A percentile compares a stretch with the other conserved stretches of the same genome.
Evolutionary conservation across 2,888 invertebrate genomes (phyloP).

Genomic region (Gonocerus acuteangulatus): DNA sequence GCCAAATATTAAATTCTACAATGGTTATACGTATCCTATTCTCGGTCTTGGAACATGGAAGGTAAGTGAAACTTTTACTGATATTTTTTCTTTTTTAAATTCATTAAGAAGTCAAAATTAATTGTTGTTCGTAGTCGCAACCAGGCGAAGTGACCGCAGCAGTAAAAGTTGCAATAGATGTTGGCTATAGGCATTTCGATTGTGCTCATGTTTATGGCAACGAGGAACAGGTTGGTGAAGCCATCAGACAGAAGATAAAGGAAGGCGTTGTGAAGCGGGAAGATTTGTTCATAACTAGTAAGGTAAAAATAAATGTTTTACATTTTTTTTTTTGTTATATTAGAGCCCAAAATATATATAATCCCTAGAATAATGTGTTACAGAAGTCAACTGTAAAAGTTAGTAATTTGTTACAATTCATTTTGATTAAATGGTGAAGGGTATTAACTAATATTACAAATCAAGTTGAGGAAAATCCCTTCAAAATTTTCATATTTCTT

Average conservation of each 20-base stretch:
- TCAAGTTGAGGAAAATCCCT: too few relatives aligned
- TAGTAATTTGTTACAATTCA: not conserved
- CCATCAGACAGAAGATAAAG: conserved; percentile 54
- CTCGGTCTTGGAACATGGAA: conserved; percentile 45
- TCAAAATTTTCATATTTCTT: not conserved
- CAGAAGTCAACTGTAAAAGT: not conserved
- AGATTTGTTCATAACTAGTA: conserved; percentile 63
- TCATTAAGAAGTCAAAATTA: too few relatives aligned
- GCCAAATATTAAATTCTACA: conserved; percentile 41
- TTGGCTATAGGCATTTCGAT: conserved; percentile 71
- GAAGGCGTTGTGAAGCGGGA: conserved; percentile 60
- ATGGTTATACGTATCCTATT: conserved; percentile 44
- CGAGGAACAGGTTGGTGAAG: conserved; percentile 62
- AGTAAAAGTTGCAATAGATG: conserved; percentile 62
- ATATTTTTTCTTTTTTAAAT: too few relatives aligned
- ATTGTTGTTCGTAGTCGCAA: conserved; percentile 52
- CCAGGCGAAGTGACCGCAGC: conserved; percentile 58
- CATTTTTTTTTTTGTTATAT: too few relatives aligned
- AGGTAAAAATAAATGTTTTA: conserved; percentile 42
- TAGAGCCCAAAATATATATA: too few relatives aligned
- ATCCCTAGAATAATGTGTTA: too few relatives aligned
- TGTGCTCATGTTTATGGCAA: conserved; percentile 63
- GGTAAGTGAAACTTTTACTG: conserved; percentile 38
- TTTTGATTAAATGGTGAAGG: too few relatives aligned
- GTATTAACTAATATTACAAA: too few relatives aligned